Percentiles rank a stretch among this genome's conserved stretches.
These are phyloP conservation scores for Pelosia muscerda DNA, from an alignment of 2,888 invertebrate genomes.

Conservation along the genomic window DNA sequence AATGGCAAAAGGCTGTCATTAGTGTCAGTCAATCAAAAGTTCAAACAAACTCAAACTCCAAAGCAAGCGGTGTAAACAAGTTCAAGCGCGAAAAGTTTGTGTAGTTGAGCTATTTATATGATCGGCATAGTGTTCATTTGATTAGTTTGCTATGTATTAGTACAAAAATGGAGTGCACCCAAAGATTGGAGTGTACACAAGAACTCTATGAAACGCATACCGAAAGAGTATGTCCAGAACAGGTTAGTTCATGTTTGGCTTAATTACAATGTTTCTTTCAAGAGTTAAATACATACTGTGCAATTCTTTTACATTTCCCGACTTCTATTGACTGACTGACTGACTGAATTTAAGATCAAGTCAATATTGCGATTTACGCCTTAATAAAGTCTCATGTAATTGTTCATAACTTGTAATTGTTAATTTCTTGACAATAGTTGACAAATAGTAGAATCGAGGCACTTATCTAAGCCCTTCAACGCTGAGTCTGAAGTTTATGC, in stretches of 20 bases:
- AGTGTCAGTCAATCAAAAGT: too few species aligned
- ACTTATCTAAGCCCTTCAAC: too few species aligned
- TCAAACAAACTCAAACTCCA: slow-evolving; percentile 4
- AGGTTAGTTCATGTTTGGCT: slow-evolving; percentile 56
- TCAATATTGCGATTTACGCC: background rate
- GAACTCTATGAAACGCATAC: slow-evolving; percentile 58
- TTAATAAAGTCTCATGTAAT: too few species aligned
- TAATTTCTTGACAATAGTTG: too few species aligned
- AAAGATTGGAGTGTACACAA: slow-evolving; percentile 75
- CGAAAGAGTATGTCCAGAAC: slow-evolving; percentile 67
- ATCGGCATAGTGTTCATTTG: background rate
- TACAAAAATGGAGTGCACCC: slow-evolving; percentile 76
- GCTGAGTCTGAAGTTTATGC: too few species aligned
- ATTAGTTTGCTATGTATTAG: slow-evolving; percentile 30
- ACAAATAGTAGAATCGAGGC: too few species aligned
- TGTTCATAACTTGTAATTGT: too few species aligned
- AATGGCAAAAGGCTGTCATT: too few species aligned
- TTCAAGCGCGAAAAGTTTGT: slow-evolving; percentile 27
- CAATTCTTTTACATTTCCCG: too few species aligned
- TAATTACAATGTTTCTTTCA: background rate
- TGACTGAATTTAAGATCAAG: too few species aligned
- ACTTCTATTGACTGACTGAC: too few species aligned
- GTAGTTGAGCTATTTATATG: background rate
- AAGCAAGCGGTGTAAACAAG: slow-evolving; percentile 14
- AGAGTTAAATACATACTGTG: background rate